A percentile compares a stretch with the other conserved stretches of the same genome.
phyloP scores from a whole-genome alignment of 2,113 vertebrate genomes.

The Brachyistius frenatus region DNA sequence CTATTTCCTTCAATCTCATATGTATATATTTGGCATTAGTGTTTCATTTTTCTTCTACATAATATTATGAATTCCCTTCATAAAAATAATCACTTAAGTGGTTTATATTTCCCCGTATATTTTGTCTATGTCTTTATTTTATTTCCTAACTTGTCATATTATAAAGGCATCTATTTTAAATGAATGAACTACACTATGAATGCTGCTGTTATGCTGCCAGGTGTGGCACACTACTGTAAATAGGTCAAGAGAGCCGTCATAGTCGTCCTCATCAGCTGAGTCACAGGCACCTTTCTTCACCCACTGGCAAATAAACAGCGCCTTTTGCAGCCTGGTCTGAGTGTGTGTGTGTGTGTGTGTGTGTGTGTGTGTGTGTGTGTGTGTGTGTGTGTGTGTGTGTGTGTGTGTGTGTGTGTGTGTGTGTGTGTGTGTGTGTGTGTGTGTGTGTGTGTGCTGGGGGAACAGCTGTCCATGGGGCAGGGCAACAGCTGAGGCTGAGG shows the following conservation, averaged over 20 bases:
- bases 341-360: constrained; percentile 25
- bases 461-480: constrained; percentile 94
- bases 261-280: constrained; percentile 83
- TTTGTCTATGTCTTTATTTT: background rate
- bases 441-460: constrained; percentile 71
- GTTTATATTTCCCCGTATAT: background rate
- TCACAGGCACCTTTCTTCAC: constrained; percentile 73
- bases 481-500: constrained; percentile 93
- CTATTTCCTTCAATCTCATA: constrained; percentile 28
- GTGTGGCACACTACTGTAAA: constrained; percentile 44
- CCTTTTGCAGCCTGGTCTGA: constrained; percentile 84
- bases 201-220: constrained; percentile 9
- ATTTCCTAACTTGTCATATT: background rate
- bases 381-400: constrained; percentile 50
- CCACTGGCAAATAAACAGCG: constrained; percentile 86
- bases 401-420: constrained; percentile 10
- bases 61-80: constrained; percentile 1
- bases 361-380: constrained; percentile 67
- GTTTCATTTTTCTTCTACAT: constrained; percentile 22
- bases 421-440: constrained; percentile 58
- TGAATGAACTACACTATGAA: background rate
- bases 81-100: constrained; percentile 6
- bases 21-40: constrained; percentile 2
- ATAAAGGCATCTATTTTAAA: background rate
- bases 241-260: constrained; percentile 35